These are phyloP conservation scores for Hirtodrosophila alboralis DNA, from an alignment of 2,888 invertebrate species.

Conservation along the genomic window DNA sequence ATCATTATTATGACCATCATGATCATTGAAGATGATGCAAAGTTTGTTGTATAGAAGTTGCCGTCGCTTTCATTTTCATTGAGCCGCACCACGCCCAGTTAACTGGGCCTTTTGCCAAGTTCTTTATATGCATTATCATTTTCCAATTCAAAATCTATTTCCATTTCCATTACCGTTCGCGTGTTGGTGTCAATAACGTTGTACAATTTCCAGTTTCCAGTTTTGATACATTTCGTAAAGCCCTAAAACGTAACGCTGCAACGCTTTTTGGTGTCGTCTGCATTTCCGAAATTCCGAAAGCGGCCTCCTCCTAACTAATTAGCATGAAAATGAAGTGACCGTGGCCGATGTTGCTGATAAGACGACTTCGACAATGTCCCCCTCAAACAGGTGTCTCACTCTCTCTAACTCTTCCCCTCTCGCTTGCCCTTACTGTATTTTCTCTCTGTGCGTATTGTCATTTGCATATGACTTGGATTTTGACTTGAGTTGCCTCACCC, in stretches of 20 bases:
- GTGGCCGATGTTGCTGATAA: constrained; percentile 43
- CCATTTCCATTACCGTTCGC: no score
- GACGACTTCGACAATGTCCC: constrained; percentile 9
- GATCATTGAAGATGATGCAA: constrained; percentile 50
- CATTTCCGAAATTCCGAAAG: constrained; percentile 75
- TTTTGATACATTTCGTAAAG: constrained; percentile 28
- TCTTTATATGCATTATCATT: constrained; percentile 26
- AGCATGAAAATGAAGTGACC: constrained; percentile 64
- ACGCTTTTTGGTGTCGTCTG: constrained; percentile 19
- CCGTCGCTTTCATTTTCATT: constrained; percentile 25
- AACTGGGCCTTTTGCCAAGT: neutral
- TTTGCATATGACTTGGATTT: constrained; percentile 11
- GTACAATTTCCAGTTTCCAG: constrained; percentile 36
- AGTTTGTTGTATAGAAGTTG: constrained; percentile 41
- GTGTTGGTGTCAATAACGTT: constrained; percentile 7
- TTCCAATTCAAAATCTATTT: constrained; percentile 24
- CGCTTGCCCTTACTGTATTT: neutral
- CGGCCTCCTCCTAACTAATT: constrained; percentile 58
- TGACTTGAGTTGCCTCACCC: constrained; percentile 9
- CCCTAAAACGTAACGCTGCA: constrained; percentile 31
- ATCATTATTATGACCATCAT: constrained; percentile 10
- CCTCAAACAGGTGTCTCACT: constrained; percentile 3
- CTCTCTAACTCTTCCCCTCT: neutral
- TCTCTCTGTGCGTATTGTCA: constrained; percentile 1
- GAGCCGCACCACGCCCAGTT: constrained; percentile 31